Conservation (phyloP, 2,113 vertebrate genomes). For the Chloebia gouldiae region DNA sequence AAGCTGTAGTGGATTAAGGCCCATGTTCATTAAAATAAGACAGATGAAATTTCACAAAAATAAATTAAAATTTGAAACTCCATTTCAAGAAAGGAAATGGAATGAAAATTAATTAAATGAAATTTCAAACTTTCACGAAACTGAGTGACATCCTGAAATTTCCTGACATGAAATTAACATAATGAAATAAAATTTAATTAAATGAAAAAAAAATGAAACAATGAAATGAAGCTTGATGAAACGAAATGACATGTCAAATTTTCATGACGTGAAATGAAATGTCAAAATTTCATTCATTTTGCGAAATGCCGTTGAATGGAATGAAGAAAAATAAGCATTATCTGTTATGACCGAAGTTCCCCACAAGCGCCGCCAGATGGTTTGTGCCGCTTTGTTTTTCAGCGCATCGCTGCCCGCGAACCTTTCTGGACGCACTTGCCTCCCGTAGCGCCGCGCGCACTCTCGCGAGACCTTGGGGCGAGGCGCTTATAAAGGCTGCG, state of each 20-base stretch:
- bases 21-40: background rate
- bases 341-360: rapidly evolving
- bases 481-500: background rate
- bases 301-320: background rate
- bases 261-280: background rate
- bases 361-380: rapidly evolving
- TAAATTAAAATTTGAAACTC: background rate
- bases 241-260: background rate
- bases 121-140: background rate
- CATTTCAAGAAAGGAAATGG: background rate
- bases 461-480: background rate
- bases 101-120: background rate
- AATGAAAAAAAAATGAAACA: background rate
- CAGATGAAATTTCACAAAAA: background rate
- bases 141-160: too few relatives aligned
- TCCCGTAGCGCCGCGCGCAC: background rate
- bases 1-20: background rate
- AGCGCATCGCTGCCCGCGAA: rapidly evolving
- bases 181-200: background rate
- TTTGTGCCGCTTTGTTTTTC: rapidly evolving
- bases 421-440: rapidly evolving
- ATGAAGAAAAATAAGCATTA: too few relatives aligned
- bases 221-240: background rate
- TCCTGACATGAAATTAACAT: background rate
- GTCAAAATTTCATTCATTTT: background rate